Evolutionary conservation across 2,797 vertebrate species (phyloP).

Genomic region (Margarornis squamiger): DNA sequence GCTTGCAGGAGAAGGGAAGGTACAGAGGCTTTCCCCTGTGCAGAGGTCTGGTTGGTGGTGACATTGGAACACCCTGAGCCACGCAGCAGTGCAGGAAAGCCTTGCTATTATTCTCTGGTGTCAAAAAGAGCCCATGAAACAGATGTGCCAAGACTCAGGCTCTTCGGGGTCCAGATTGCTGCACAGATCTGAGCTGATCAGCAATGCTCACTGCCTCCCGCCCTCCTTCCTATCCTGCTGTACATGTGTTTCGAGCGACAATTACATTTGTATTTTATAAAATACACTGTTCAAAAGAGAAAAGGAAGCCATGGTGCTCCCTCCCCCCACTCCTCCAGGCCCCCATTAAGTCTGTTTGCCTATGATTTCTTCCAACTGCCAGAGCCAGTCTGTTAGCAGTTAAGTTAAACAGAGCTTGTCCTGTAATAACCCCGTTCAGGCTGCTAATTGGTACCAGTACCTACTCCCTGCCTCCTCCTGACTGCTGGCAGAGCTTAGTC

Average conservation of each 20-base stretch:
- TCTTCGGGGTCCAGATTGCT: background rate
- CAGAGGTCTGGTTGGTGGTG: background rate
- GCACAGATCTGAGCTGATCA: background rate
- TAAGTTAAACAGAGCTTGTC: constrained; percentile 73
- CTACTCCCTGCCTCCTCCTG: constrained; percentile 27
- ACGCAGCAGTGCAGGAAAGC: background rate
- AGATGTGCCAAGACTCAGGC: background rate
- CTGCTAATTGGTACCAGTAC: constrained; percentile 72
- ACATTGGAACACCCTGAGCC: background rate
- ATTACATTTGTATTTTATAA: constrained; percentile 57
- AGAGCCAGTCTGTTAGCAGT: constrained; percentile 69
- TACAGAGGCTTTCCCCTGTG: background rate
- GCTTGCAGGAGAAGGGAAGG: background rate
- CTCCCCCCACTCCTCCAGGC: constrained; percentile 34
- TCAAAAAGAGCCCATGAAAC: constrained; percentile 3
- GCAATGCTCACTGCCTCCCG: background rate
- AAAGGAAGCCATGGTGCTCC: constrained; percentile 18
- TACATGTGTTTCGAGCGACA: constrained; percentile 15
- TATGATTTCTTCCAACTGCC: constrained; percentile 77
- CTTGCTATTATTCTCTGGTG: constrained; percentile 4
- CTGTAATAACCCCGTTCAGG: constrained; percentile 70
- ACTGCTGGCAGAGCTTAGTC: background rate
- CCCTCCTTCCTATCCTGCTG: background rate
- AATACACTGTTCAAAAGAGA: background rate
- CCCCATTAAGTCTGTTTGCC: constrained; percentile 67